These are phyloP conservation scores for Prionailurus viverrinus DNA, from an alignment of 2,113 vertebrate species.

Conservation along the genomic window DNA sequence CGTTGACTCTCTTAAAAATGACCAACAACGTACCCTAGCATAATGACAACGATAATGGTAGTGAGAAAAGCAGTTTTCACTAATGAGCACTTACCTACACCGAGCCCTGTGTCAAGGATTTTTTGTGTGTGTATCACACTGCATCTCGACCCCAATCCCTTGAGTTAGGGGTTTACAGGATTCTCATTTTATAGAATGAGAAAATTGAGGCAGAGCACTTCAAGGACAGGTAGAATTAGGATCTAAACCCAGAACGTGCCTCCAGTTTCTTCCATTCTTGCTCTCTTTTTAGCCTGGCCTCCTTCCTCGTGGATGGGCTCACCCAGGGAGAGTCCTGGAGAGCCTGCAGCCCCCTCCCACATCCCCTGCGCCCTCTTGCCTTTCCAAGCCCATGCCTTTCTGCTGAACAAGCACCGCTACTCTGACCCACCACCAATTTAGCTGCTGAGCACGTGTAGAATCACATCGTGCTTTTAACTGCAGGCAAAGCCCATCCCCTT, in stretches of 20 bases:
- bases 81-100: background rate
- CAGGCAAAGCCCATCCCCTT: conserved; percentile 30
- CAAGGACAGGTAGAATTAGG: background rate
- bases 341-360: too few relatives aligned
- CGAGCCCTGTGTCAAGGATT: background rate
- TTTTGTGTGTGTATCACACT: background rate
- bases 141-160: background rate
- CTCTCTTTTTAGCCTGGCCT: background rate
- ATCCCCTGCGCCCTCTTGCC: background rate
- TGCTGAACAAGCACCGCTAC: conserved; percentile 53
- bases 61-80: background rate
- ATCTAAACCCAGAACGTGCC: background rate
- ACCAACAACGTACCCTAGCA: background rate
- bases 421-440: conserved; percentile 10
- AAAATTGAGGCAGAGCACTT: background rate
- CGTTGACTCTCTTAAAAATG: background rate
- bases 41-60: background rate
- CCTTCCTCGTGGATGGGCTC: background rate
- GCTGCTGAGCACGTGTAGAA: conserved; percentile 67
- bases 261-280: background rate
- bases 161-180: background rate
- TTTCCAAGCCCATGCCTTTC: background rate
- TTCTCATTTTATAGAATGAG: background rate
- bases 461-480: conserved; percentile 57
- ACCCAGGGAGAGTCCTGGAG: background rate